Percentiles rank a stretch among this genome's conserved stretches.
Evolutionary conservation across 2,888 invertebrate genomes (phyloP).

Genomic region (Drosophila melanocephala): DNA sequence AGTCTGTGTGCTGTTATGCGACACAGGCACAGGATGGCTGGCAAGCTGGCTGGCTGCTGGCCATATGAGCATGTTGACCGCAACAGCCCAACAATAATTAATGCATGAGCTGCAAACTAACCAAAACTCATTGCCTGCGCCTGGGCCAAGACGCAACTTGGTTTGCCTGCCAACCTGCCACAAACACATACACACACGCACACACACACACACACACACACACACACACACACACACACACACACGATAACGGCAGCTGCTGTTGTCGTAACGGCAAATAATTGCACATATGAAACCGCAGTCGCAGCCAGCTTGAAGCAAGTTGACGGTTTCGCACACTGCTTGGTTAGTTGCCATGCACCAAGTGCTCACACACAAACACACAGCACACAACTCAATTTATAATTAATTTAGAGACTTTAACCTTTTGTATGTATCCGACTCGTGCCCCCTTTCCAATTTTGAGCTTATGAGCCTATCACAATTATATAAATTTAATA

Average conservation of each 20-base stretch:
- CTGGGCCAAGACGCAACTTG: conserved; percentile 24
- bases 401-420: conserved; percentile 65
- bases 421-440: not conserved
- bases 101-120: conserved; percentile 80
- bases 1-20: not conserved
- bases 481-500: conserved; percentile 20
- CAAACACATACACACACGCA: not conserved
- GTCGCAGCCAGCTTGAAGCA: conserved; percentile 64
- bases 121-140: conserved; percentile 49
- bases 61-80: conserved; percentile 55
- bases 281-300: conserved; percentile 78
- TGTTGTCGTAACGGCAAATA: conserved; percentile 61
- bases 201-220: not conserved
- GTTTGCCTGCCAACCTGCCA: conserved; percentile 17
- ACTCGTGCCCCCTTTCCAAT: not conserved
- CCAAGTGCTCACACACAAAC: conserved; percentile 23
- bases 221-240: not conserved
- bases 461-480: conserved; percentile 9
- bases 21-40: not conserved
- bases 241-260: conserved; percentile 39
- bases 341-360: conserved; percentile 31
- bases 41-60: conserved; percentile 1
- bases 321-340: conserved; percentile 60
- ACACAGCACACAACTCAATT: conserved; percentile 49
- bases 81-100: conserved; percentile 79